Conservation (phyloP, 2,113 vertebrate genomes). For the Periophthalmus modestus region DNA sequence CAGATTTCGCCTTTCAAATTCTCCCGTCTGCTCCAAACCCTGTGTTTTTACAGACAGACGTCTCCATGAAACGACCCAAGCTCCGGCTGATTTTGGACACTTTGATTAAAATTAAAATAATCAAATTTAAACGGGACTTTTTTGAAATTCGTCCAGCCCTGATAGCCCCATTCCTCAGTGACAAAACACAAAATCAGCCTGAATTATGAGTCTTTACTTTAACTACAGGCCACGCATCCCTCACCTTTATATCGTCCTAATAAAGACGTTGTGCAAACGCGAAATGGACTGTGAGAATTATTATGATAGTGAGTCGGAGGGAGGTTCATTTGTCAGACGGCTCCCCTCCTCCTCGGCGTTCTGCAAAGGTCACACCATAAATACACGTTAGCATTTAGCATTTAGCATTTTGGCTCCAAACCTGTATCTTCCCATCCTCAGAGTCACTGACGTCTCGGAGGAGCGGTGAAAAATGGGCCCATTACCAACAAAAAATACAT, state of each 20-base stretch:
- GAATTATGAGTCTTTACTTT: background rate
- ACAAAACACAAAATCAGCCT: background rate
- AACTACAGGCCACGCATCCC: background rate
- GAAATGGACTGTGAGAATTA: background rate
- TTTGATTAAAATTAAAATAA: background rate
- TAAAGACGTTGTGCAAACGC: background rate
- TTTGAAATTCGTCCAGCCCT: too few species aligned
- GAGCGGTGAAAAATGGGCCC: background rate
- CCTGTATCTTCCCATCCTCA: background rate
- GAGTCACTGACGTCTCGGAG: background rate
- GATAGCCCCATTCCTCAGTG: too few species aligned
- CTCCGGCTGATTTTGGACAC: too few species aligned
- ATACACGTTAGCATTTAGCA: background rate
- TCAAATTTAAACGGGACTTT: too few species aligned
- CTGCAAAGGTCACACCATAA: constrained; percentile 3
- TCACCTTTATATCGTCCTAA: background rate
- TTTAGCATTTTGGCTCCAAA: background rate
- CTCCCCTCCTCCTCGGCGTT: background rate
- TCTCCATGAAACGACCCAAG: too few species aligned
- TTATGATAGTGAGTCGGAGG: background rate
- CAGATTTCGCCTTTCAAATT: too few species aligned
- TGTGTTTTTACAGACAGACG: too few species aligned
- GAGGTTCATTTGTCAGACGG: background rate
- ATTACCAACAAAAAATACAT: background rate
- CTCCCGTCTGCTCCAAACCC: too few species aligned